Base-by-base conservation (phyloP, 2,113 vertebrate species). In the Pomatorhinus ruficollis region DNA sequence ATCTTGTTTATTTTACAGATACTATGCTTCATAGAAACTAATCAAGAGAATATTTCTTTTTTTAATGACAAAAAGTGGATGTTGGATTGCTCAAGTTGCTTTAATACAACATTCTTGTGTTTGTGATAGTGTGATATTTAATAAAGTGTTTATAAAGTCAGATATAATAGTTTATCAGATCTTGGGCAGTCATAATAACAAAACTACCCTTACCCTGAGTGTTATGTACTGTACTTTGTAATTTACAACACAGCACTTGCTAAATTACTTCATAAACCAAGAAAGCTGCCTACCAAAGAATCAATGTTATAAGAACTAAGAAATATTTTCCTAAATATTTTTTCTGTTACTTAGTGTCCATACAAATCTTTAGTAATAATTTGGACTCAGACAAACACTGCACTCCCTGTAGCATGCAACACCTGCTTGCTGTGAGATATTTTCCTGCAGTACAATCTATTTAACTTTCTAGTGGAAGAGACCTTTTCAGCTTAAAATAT, bases 1-100 rank as follows among this genome's bases (percentile, higher is more conserved):
- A 97, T 97, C 96, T 97, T 97, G 94, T 97, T 95, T 97, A 94
- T 93, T 97, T 98, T 97, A 95, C 76, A 93, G 95, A 96, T 95
- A 96, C 96, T 97, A 92, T 50, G 70, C 90, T 97, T 97, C 78
- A 94, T 80, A 95, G 95, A 97, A 97, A 94, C 89, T 89, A 97
- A 98, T 97, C 94, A 97, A 96, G 71, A 65, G 63, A 90, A 87
- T 98, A 94, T 93, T 97, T 97, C 96, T 97, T 94, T 82, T 96
- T 96, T 97, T 94, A 54, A 93, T 97, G 96, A 97, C 90, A 95
- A 97, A 95, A 97, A 93, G 63, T 84, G 84, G 59, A 78, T 94
- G 63, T 93, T 54, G 25, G 95, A 84, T 82, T 72, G 79, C 91
- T 95, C 83, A 45, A 87, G 81, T 88, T 97, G 68, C 88, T 97